Conservation (phyloP, 2,797 vertebrate species). For the Naso thynnoides region DNA sequence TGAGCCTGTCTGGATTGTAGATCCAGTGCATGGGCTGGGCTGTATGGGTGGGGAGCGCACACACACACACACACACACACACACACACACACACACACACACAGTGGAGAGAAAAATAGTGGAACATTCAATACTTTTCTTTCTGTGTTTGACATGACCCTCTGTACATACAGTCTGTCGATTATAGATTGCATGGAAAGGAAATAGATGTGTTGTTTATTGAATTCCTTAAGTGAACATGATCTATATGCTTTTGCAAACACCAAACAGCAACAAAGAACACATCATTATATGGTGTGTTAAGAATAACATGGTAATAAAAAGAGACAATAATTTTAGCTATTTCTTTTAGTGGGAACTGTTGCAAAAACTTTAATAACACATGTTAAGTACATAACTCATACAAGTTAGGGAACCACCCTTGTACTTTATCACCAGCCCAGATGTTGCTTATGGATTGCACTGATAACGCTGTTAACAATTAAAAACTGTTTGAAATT, state of each 20-base stretch:
- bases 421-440: constrained; percentile 38
- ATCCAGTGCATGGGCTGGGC: constrained; percentile 85
- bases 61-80: constrained; percentile 21
- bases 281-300: background rate
- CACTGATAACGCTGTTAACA: constrained; percentile 28
- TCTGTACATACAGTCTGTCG: constrained; percentile 13
- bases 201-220: background rate
- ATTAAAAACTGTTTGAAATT: background rate
- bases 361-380: constrained; percentile 18
- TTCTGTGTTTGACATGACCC: constrained; percentile 18
- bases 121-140: constrained; percentile 29
- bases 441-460: constrained; percentile 44
- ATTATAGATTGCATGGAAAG: constrained; percentile 19
- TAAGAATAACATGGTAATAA: background rate
- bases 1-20: constrained; percentile 75
- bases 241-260: background rate
- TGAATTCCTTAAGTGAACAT: background rate
- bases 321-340: background rate
- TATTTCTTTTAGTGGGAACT: background rate
- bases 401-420: constrained; percentile 31
- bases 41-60: constrained; percentile 36
- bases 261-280: background rate
- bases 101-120: constrained; percentile 6
- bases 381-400: constrained; percentile 10
- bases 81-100: constrained; percentile 15